Conservation (phyloP, 23 tunicate species). For the Diplosoma virens region DNA sequence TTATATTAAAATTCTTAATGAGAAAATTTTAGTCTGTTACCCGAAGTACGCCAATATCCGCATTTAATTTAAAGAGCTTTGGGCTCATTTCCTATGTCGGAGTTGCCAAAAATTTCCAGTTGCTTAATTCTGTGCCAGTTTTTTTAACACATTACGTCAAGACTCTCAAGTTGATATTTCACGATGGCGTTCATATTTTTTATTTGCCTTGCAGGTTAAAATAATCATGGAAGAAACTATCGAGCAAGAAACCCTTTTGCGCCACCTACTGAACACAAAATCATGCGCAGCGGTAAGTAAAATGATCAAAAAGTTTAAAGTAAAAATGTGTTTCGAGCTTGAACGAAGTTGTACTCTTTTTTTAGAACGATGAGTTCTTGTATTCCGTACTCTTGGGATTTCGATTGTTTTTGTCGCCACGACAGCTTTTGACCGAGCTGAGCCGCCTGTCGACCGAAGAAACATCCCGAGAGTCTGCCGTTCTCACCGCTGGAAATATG, state of each 20-base stretch:
- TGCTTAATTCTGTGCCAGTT: no score
- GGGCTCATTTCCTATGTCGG: no score
- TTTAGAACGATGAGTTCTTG: constrained; percentile 50
- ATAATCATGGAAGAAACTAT: constrained; percentile 46
- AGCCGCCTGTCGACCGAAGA: constrained; percentile 30
- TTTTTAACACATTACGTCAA: no score
- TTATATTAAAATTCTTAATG: no score
- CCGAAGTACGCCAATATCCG: no score
- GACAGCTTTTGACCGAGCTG: constrained; percentile 65
- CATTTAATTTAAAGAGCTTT: no score
- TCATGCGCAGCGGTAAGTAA: not conserved
- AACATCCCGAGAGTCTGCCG: not conserved
- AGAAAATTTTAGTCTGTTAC: no score
- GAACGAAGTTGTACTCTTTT: no score
- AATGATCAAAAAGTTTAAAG: not conserved
- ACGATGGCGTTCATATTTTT: no score
- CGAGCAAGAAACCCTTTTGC: constrained; percentile 84
- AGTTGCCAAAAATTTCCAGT: no score
- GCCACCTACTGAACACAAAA: constrained; percentile 57
- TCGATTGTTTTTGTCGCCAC: constrained; percentile 66
- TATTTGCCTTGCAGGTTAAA: no score
- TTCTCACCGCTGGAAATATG: constrained; percentile 6
- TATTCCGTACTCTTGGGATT: constrained; percentile 86
- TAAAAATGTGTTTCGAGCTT: not conserved
- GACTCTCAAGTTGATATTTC: no score